A percentile compares a stretch with the other conserved stretches of the same genome.
Evolutionary conservation across 1,140 invertebrate species (phyloP).

Genomic region (Calosoma granatense): DNA sequence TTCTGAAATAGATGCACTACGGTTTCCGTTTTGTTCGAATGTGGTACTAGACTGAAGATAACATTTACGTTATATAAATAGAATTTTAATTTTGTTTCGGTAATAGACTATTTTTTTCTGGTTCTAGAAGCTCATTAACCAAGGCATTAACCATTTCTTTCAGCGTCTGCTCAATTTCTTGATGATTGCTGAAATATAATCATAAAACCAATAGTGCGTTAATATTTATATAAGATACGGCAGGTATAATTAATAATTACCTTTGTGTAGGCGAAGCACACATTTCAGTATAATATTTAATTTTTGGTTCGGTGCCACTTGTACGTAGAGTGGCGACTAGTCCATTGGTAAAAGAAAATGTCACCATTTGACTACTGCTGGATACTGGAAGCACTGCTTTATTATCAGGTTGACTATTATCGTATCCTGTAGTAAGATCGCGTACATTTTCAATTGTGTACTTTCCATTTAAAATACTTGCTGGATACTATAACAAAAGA

Average conservation of each 20-base stretch:
- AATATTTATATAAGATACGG: conserved; percentile 13
- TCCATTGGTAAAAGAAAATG: conserved; percentile 84
- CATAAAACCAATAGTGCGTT: conserved; percentile 15
- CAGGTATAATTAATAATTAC: too few species aligned
- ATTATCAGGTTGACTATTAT: conserved; percentile 60
- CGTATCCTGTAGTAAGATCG: conserved; percentile 85
- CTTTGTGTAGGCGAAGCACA: conserved; percentile 53
- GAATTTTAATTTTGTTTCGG: not conserved
- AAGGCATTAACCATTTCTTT: conserved; percentile 69
- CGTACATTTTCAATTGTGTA: conserved; percentile 66
- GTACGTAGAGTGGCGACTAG: conserved; percentile 82
- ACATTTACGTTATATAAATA: not conserved
- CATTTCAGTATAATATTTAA: conserved; percentile 95
- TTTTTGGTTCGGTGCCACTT: conserved; percentile 97
- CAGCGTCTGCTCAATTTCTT: conserved; percentile 48
- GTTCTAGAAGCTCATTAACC: conserved; percentile 71
- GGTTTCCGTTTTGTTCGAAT: too few species aligned
- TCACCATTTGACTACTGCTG: conserved; percentile 87
- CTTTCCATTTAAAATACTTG: conserved; percentile 52
- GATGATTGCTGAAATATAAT: conserved; percentile 53
- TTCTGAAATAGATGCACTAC: too few species aligned
- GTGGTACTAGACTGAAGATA: not conserved
- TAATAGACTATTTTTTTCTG: conserved; percentile 60
- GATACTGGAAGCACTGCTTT: conserved; percentile 69
- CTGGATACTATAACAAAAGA: conserved; percentile 60